phyloP scores from a whole-genome alignment of 1,140 invertebrate genomes.

The Gryon sp. region DNA sequence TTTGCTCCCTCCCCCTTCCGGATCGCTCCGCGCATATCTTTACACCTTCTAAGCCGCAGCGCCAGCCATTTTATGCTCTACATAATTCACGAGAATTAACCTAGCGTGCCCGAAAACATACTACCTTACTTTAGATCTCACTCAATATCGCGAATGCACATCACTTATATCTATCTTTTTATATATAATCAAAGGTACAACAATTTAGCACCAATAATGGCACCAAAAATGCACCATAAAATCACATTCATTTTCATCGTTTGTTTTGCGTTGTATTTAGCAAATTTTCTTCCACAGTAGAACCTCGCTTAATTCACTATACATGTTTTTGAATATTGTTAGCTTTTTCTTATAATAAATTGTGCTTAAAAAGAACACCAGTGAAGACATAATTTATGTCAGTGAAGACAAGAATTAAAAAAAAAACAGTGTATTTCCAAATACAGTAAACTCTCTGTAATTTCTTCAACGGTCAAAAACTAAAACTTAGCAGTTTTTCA shows the following conservation, averaged over 20 bases:
- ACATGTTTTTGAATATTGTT: too few relatives aligned
- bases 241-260: too few relatives aligned
- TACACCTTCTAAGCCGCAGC: conserved; percentile 44
- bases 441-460: too few relatives aligned
- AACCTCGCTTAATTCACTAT: not conserved
- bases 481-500: too few relatives aligned
- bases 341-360: too few relatives aligned
- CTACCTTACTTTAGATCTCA: conserved; percentile 69
- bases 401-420: too few relatives aligned
- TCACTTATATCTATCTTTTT: conserved; percentile 6
- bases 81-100: conserved; percentile 72
- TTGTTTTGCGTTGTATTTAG: too few relatives aligned
- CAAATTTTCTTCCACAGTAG: not conserved
- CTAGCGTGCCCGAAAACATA: conserved; percentile 74
- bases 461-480: too few relatives aligned
- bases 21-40: conserved; percentile 12
- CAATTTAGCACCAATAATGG: not conserved
- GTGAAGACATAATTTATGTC: too few relatives aligned
- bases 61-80: conserved; percentile 76
- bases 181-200: not conserved
- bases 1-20: conserved; percentile 14
- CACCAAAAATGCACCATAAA: conserved; percentile 28
- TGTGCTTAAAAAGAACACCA: too few relatives aligned
- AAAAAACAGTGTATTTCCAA: too few relatives aligned
- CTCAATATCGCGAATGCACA: conserved; percentile 1